These are phyloP conservation scores for Caenorhabditis sp. DNA, from an alignment of 2,888 invertebrate species.

Conservation along the genomic window DNA sequence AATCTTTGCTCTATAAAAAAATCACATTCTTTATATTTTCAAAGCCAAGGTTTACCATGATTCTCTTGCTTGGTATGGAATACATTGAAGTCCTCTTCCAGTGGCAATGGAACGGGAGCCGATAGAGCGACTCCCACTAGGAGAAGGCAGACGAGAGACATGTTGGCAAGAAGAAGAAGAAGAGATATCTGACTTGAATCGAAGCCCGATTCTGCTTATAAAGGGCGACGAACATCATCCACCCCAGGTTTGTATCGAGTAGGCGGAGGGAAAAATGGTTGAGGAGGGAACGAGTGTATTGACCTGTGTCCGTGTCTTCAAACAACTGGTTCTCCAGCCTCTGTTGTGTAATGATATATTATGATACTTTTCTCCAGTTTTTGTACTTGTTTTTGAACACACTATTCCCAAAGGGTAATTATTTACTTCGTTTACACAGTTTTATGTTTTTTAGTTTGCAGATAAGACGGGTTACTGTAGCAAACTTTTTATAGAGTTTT, in stretches of 20 bases:
- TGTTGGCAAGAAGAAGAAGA: neutral
- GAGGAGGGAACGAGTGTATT: conserved; percentile 13
- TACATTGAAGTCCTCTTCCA: conserved; percentile 70
- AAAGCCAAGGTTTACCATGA: conserved; percentile 54
- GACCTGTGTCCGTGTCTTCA: conserved; percentile 32
- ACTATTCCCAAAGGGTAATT: conserved; percentile 9
- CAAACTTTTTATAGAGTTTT: too few species aligned
- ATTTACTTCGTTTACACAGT: neutral
- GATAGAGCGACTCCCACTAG: conserved; percentile 3
- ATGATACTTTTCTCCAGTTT: conserved; percentile 20
- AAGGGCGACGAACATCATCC: conserved; percentile 8
- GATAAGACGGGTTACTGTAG: neutral
- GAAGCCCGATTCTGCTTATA: conserved; percentile 3
- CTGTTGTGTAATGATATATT: conserved; percentile 1
- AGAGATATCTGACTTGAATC: neutral
- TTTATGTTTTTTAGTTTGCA: conserved; percentile 1
- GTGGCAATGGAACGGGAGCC: conserved; percentile 52
- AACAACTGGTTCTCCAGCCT: conserved; percentile 15
- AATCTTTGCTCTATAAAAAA: conserved; percentile 76
- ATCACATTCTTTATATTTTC: neutral
- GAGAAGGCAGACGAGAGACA: conserved; percentile 25
- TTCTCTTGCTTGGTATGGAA: conserved; percentile 67
- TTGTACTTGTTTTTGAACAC: conserved; percentile 30
- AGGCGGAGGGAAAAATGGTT: conserved; percentile 12
- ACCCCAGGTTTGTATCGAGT: neutral